phyloP scores from a whole-genome alignment of 2,113 vertebrate genomes.

The sheep (Ovis aries) region DNA sequence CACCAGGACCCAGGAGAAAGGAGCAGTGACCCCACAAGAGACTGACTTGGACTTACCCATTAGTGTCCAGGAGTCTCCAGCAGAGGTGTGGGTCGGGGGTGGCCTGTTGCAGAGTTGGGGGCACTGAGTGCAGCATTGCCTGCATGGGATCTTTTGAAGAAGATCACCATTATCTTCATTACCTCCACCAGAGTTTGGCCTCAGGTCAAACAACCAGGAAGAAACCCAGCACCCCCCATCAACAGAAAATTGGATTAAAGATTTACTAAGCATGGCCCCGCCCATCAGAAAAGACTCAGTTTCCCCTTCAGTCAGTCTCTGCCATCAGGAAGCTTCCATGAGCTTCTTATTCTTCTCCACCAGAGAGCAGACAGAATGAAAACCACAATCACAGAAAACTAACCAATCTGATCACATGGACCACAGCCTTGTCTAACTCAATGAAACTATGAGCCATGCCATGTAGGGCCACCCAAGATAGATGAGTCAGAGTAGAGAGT shows the following conservation, averaged over 20 bases:
- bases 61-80: not conserved
- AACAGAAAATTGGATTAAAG: not conserved
- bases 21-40: not conserved
- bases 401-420: not conserved
- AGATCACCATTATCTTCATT: not conserved
- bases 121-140: not conserved
- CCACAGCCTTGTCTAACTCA: not conserved
- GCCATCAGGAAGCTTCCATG: not conserved
- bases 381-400: not conserved
- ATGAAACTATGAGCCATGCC: not conserved
- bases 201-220: not conserved
- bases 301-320: not conserved
- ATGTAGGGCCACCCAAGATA: not conserved
- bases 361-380: not conserved
- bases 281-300: not conserved
- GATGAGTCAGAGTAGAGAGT: not conserved
- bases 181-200: not conserved
- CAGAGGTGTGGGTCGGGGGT: not conserved
- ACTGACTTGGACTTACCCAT: not conserved
- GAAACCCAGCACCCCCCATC: accelerated
- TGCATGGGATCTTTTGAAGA: not conserved
- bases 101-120: not conserved
- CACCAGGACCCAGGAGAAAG: not conserved
- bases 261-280: not conserved
- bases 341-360: not conserved